Evolutionary conservation across 2,888 invertebrate species (phyloP).

Genomic region (Chaitophorus viminalis): DNA sequence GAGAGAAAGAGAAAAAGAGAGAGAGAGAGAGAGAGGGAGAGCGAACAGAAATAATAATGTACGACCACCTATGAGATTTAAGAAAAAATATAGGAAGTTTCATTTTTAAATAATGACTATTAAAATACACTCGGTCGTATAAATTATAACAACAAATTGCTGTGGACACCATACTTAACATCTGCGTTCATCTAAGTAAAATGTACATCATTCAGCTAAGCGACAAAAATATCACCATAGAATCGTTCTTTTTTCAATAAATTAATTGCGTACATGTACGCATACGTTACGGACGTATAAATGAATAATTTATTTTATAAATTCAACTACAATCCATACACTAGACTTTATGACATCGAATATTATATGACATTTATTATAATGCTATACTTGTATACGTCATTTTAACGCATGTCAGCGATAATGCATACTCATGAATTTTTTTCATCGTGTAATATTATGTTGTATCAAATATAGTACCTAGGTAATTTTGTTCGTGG

Average conservation of each 20-base stretch:
- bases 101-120: no score
- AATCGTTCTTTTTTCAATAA: not conserved
- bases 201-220: not conserved
- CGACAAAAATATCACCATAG: not conserved
- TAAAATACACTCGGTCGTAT: not conserved
- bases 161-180: not conserved
- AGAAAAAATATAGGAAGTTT: not conserved
- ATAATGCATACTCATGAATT: slow-evolving; percentile 21
- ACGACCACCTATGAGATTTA: not conserved
- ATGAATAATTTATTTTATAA: slow-evolving; percentile 20
- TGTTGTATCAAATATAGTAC: slow-evolving; percentile 1
- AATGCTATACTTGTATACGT: not conserved
- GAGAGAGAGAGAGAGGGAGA: not conserved
- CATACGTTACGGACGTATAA: not conserved
- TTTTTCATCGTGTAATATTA: slow-evolving; percentile 25
- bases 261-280: not conserved
- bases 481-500: not conserved
- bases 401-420: slow-evolving; percentile 17
- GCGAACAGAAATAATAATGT: not conserved
- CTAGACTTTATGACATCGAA: not conserved
- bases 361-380: slow-evolving; percentile 24
- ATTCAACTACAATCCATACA: not conserved
- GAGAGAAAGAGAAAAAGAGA: no score
- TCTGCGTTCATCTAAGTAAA: not conserved
- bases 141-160: not conserved